Percentiles rank a stretch among this genome's conserved stretches.
Evolutionary conservation across 1,140 invertebrate genomes (phyloP).

Genomic region (Drosophila setifemur): DNA sequence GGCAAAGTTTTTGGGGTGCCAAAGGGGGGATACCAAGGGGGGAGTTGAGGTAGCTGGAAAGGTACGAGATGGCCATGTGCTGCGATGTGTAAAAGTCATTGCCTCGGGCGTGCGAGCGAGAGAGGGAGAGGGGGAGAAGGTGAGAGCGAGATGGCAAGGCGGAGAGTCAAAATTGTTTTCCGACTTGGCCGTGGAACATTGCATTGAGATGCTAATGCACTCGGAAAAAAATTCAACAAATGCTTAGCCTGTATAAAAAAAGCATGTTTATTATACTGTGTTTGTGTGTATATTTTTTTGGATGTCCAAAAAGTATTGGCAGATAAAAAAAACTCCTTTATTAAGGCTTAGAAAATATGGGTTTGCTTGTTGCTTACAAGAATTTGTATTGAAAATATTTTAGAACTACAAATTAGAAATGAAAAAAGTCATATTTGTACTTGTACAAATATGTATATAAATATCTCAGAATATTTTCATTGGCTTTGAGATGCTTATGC

Average conservation of each 20-base stretch:
- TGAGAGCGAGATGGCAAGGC: slow-evolving; percentile 1
- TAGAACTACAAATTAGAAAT: too few relatives aligned
- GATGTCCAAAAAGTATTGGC: too few relatives aligned
- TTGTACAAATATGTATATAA: too few relatives aligned
- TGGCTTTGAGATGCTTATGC: too few relatives aligned
- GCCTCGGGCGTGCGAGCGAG: slow-evolving; percentile 32
- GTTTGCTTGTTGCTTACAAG: too few relatives aligned
- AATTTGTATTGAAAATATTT: too few relatives aligned
- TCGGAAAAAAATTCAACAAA: neutral
- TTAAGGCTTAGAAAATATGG: too few relatives aligned
- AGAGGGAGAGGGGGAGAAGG: neutral
- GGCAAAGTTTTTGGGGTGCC: slow-evolving; percentile 4
- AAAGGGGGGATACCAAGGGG: neutral
- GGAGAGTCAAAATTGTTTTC: slow-evolving; percentile 48
- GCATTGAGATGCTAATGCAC: slow-evolving; percentile 35
- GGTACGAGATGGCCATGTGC: slow-evolving; percentile 62
- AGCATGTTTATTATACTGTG: neutral
- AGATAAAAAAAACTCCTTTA: too few relatives aligned
- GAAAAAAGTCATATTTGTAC: too few relatives aligned
- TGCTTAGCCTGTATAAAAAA: neutral
- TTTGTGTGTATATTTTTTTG: too few relatives aligned
- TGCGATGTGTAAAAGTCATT: slow-evolving; percentile 78
- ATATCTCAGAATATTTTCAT: too few relatives aligned
- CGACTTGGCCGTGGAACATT: slow-evolving; percentile 57
- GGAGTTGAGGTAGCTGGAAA: slow-evolving; percentile 5